Evolutionary conservation across 2,797 vertebrate genomes (phyloP).

Genomic region (Chlorospingus flavigularis): DNA sequence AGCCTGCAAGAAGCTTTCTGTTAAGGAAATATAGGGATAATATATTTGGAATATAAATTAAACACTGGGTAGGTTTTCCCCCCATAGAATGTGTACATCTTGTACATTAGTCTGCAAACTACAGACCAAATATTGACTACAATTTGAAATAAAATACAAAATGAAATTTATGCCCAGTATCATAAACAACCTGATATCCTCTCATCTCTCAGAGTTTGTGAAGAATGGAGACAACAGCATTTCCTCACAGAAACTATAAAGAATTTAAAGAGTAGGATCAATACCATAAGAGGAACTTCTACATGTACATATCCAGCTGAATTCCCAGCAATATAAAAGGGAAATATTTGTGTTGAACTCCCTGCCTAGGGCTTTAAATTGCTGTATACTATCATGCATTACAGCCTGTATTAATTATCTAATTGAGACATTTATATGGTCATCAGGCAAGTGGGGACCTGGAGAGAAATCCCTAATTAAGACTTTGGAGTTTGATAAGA

Average conservation of each 20-base stretch:
- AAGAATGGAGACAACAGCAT: background rate
- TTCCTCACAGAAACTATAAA: background rate
- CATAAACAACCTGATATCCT: background rate
- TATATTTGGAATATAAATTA: background rate
- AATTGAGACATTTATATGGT: constrained; percentile 55
- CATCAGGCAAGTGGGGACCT: constrained; percentile 42
- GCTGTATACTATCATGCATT: constrained; percentile 10
- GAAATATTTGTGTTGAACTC: constrained; percentile 28
- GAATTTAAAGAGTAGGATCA: constrained; percentile 1
- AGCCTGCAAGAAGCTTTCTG: background rate
- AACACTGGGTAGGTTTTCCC: background rate
- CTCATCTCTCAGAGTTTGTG: background rate
- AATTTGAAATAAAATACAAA: background rate
- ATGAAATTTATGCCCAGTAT: background rate
- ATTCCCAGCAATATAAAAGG: background rate
- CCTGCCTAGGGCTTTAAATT: constrained; percentile 1
- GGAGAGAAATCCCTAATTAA: constrained; percentile 62
- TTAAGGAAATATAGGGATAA: background rate
- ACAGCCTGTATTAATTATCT: constrained; percentile 36
- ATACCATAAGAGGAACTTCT: background rate
- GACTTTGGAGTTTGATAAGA: constrained; percentile 44
- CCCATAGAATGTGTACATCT: background rate
- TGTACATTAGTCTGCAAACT: background rate
- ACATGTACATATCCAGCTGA: background rate
- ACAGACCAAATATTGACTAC: background rate